A percentile compares a stretch with the other conserved stretches of the same genome.
Evolutionary conservation across 64 coral and sea anemone species (phyloP).

Genomic region (Exaiptasia diaphana): DNA sequence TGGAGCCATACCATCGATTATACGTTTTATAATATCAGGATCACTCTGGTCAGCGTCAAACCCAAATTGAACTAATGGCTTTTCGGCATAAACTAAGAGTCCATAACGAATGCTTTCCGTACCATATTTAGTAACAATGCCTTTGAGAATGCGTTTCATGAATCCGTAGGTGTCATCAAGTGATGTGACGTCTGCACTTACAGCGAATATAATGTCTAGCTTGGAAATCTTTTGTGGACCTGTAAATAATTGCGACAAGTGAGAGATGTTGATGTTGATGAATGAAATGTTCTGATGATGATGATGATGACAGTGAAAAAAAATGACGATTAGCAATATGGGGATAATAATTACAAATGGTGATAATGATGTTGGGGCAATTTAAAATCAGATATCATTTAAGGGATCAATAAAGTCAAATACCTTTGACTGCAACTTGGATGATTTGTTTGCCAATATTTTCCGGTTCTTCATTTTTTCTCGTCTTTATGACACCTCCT

Average conservation of each 20-base stretch:
- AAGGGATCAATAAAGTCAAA: too few species aligned
- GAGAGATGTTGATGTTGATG: too few species aligned
- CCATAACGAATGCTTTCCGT: slow-evolving; percentile 63
- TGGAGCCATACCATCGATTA: slow-evolving; percentile 42
- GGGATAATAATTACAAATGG: too few species aligned
- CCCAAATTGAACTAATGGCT: slow-evolving; percentile 48
- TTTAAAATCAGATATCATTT: too few species aligned
- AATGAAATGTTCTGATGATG: too few species aligned
- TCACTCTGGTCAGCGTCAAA: slow-evolving; percentile 29
- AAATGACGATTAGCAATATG: too few species aligned
- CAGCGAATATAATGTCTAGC: slow-evolving; percentile 66
- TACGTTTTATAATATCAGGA: neutral
- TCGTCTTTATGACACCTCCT: slow-evolving; percentile 26
- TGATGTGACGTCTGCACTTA: slow-evolving; percentile 50
- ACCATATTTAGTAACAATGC: slow-evolving; percentile 66
- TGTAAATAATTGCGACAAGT: too few species aligned
- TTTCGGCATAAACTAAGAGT: slow-evolving; percentile 41
- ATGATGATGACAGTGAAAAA: too few species aligned
- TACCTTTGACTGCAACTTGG: slow-evolving; percentile 45
- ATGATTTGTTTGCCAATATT: slow-evolving; percentile 47
- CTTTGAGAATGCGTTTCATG: slow-evolving; percentile 43
- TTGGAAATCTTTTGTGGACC: slow-evolving; percentile 57
- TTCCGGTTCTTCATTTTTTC: slow-evolving; percentile 28
- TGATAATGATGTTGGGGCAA: too few species aligned
- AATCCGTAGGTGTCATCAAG: slow-evolving; percentile 36